Conservation (phyloP, 2,113 vertebrate genomes). For the Gobio gobio region DNA sequence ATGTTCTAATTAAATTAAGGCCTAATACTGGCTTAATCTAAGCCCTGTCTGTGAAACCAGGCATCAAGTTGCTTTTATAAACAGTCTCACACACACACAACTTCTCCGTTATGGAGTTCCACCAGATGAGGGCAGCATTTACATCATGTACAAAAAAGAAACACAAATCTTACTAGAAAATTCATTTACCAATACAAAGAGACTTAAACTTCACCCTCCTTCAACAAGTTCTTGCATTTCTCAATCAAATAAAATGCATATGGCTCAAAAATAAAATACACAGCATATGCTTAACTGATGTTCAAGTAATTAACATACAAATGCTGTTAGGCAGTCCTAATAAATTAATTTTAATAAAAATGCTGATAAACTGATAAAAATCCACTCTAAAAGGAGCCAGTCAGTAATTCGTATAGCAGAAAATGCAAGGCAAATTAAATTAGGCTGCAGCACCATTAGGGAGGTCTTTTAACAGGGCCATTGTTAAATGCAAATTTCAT, state of each 20-base stretch:
- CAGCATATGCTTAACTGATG: background rate
- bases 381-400: background rate
- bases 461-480: constrained; percentile 65
- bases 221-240: background rate
- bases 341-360: background rate
- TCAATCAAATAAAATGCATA: background rate
- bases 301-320: background rate
- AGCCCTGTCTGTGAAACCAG: too few species aligned
- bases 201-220: too few species aligned
- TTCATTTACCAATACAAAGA: background rate
- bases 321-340: background rate
- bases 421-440: constrained; percentile 64
- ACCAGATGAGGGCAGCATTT: constrained; percentile 32
- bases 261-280: background rate
- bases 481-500: constrained; percentile 72
- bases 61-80: background rate
- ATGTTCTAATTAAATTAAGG: too few species aligned
- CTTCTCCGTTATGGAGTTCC: background rate
- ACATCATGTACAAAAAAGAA: constrained; percentile 27
- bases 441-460: constrained; percentile 57
- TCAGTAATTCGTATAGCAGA: background rate
- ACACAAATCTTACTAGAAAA: background rate
- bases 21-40: too few species aligned
- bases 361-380: background rate
- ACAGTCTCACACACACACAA: background rate